Evolutionary conservation across 2,888 invertebrate species (phyloP).

Genomic region (Chrysolina americana): DNA sequence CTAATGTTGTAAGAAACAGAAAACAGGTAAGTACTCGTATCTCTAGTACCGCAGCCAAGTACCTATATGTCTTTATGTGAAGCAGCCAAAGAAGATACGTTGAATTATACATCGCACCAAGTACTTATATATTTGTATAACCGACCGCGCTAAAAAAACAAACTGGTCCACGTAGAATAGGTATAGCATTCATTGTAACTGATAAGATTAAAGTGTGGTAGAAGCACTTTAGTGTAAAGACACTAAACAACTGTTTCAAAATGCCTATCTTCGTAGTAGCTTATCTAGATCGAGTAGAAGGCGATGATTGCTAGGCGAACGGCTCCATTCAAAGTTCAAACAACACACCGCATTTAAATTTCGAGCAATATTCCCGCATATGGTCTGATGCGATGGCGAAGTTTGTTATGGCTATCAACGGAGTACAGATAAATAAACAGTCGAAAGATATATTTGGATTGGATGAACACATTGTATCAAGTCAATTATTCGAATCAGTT

Average conservation of each 20-base stretch:
- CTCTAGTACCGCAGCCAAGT: too few relatives aligned
- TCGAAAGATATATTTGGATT: slow-evolving; percentile 4
- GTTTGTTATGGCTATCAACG: slow-evolving; percentile 15
- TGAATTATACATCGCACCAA: not conserved
- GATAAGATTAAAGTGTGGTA: slow-evolving; percentile 37
- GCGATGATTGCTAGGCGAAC: not conserved
- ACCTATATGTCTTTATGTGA: too few relatives aligned
- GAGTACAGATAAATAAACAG: slow-evolving; percentile 10
- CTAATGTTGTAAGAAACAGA: too few relatives aligned
- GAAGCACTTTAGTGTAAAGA: slow-evolving; percentile 28
- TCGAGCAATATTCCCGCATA: not conserved
- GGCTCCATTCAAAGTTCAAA: slow-evolving; percentile 15
- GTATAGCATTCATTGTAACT: slow-evolving; percentile 21
- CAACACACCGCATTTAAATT: slow-evolving; percentile 6
- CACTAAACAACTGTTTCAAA: slow-evolving; percentile 24
- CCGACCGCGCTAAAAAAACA: slow-evolving; percentile 30
- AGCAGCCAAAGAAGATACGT: too few relatives aligned
- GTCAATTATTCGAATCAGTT: not conserved
- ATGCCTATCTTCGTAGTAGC: slow-evolving; percentile 21
- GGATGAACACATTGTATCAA: not conserved
- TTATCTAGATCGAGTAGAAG: slow-evolving; percentile 22
- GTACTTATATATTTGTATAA: not conserved
- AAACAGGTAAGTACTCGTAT: too few relatives aligned
- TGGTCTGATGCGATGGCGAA: not conserved
- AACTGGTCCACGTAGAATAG: not conserved